Percentiles rank a stretch among this genome's conserved stretches.
Evolutionary conservation across 2,888 invertebrate species (phyloP).

Genomic region (Penaeus monodon): DNA sequence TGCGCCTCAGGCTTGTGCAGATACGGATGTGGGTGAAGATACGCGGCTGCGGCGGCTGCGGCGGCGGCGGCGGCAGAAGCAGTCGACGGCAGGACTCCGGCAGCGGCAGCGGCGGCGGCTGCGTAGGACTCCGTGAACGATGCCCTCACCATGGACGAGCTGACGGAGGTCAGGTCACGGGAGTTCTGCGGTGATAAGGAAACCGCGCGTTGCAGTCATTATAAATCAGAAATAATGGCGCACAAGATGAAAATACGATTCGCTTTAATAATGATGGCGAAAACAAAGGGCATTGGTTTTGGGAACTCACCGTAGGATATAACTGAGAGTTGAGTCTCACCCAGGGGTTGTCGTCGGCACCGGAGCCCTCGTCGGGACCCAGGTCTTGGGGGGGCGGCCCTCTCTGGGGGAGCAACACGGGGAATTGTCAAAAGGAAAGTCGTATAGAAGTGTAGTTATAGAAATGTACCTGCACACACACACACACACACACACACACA

Average conservation of each 20-base stretch:
- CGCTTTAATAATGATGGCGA: not conserved
- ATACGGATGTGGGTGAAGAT: conserved; percentile 73
- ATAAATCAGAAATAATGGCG: not conserved
- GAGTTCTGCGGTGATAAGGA: conserved; percentile 34
- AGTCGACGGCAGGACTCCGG: conserved; percentile 57
- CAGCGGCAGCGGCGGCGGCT: conserved; percentile 61
- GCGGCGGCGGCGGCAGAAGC: conserved; percentile 64
- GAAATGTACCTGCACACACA: not conserved
- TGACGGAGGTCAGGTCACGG: conserved; percentile 59
- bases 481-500: conserved; percentile 4
- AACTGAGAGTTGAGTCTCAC: conserved; percentile 48
- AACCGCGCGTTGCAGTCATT: not conserved
- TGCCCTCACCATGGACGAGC: conserved; percentile 62
- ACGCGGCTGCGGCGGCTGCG: conserved; percentile 67
- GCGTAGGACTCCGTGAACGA: conserved; percentile 64
- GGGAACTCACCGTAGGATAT: conserved; percentile 33
- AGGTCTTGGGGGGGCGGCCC: conserved; percentile 17
- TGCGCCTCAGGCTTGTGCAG: conserved; percentile 67
- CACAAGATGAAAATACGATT: not conserved
- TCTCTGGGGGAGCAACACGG: conserved; percentile 11
- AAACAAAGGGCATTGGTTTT: not conserved
- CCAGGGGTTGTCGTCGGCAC: conserved; percentile 38
- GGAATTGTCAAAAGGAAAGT: not conserved
- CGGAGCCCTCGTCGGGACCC: not conserved
- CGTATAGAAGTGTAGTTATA: not conserved